Evolutionary conservation across 2,888 invertebrate genomes (phyloP), one percentile per base, ranked within the genome.

Genomic region (Coelopa pilipes): DNA sequence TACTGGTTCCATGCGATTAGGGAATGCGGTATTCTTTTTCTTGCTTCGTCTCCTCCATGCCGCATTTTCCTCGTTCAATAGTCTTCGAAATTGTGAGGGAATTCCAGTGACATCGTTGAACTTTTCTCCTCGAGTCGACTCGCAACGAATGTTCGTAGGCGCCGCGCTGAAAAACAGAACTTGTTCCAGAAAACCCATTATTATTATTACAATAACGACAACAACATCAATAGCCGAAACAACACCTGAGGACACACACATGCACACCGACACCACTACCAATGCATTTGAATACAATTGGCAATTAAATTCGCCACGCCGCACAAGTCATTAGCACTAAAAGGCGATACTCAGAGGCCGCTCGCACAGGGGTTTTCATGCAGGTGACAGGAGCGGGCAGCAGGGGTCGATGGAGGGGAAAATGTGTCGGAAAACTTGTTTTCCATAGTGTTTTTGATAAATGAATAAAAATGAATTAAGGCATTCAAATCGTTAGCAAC

Each of bases 401-500:
- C 50, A 13, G 21, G n/a, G n/a, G 24, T 50, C 66, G 13, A 13
- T 5, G 15, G 13, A 47, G 50, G 49, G 17, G 11, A 24, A 47
- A 46, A 65, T 65, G 63, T 34, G 34, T 34, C 34, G 34, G 34
- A 34, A 17, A 53, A 55, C 57, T 57, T 53, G 55, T 12, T 53
- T 69, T 69, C 7, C 19, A 5, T 53, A 47, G 9, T 70, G 65
- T 66, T 80, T 77, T 83, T 81, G 81, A 83, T 81, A 81, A 82
- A 82, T 83, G 82, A 77, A 73, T 67, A 69, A 76, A 79, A 79
- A 82, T 78, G 79, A 83, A 85, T 83, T 83, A 82, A 81, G 81
- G 81, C 82, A 84, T 85, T 83, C 78, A 82, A 84, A 82, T 84
- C 82, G 81, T 86, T 84, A 82, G 84, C 82, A 84, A 77, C 81